Conservation (phyloP, 37 sponge, comb jelly and placozoan species). For the Aplysina aerophoba region DNA sequence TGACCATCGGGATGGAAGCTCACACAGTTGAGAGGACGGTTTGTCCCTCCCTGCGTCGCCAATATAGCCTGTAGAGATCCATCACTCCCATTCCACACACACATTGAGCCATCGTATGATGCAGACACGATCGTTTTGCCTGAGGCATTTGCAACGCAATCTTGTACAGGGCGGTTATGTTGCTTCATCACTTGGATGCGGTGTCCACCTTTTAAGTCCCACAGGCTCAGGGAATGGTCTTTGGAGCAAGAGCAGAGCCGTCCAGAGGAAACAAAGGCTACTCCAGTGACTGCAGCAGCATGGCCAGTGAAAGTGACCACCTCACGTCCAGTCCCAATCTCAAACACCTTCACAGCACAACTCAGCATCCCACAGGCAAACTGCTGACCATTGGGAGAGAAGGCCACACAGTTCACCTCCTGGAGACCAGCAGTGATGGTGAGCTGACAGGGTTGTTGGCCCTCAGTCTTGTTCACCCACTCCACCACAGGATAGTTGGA, state of each 20-base stretch:
- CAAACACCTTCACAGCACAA: slow-evolving; percentile 78
- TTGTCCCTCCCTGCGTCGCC: slow-evolving; percentile 40
- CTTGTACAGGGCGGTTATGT: slow-evolving; percentile 69
- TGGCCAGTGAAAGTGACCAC: slow-evolving; percentile 85
- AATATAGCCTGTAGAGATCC: slow-evolving; percentile 49
- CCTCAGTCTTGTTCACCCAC: slow-evolving; percentile 78
- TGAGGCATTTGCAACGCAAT: slow-evolving; percentile 54
- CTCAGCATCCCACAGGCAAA: slow-evolving; percentile 80
- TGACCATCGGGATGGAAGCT: slow-evolving; percentile 89
- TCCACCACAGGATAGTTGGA: slow-evolving; percentile 44
- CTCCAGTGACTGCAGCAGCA: slow-evolving; percentile 64
- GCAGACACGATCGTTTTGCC: slow-evolving; percentile 83
- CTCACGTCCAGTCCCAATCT: slow-evolving; percentile 73
- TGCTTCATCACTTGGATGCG: slow-evolving; percentile 68
- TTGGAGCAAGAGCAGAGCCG: slow-evolving; percentile 85
- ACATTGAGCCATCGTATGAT: slow-evolving; percentile 72
- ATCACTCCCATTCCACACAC: slow-evolving; percentile 75
- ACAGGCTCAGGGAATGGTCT: slow-evolving; percentile 82
- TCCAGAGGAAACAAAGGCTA: slow-evolving; percentile 73
- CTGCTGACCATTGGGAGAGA: slow-evolving; percentile 63
- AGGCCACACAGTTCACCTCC: slow-evolving; percentile 62
- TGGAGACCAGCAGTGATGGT: slow-evolving; percentile 57
- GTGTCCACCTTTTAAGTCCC: slow-evolving; percentile 85
- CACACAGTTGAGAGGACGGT: slow-evolving; percentile 88
- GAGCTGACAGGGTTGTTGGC: slow-evolving; percentile 65